Conservation (phyloP, 2,797 vertebrate genomes). For the Melanotaenia trifasciata region DNA sequence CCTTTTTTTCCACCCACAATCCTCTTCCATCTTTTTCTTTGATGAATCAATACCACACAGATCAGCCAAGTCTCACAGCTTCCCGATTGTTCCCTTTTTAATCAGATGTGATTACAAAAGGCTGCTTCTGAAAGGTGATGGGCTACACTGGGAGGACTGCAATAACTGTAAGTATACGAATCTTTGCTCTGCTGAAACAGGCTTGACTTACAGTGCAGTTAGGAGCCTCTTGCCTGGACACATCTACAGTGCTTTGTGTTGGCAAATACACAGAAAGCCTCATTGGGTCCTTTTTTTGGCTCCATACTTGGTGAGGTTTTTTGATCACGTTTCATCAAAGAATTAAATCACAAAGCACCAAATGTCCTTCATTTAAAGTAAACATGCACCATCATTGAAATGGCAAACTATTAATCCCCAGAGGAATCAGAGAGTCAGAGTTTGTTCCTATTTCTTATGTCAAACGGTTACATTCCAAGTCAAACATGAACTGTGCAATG, state of each 20-base stretch:
- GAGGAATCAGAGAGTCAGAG: slow-evolving; percentile 23
- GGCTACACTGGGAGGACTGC: slow-evolving; percentile 39
- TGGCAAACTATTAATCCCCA: slow-evolving; percentile 4
- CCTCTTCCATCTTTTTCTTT: slow-evolving; percentile 59
- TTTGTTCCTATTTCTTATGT: slow-evolving; percentile 66
- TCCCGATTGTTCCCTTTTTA: slow-evolving; percentile 71
- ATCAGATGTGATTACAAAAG: slow-evolving; percentile 76
- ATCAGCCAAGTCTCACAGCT: slow-evolving; percentile 71
- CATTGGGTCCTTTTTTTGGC: slow-evolving; percentile 1
- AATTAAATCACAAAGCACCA: slow-evolving; percentile 44
- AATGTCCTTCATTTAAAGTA: slow-evolving; percentile 37
- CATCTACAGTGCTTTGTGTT: slow-evolving; percentile 6
- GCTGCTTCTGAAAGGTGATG: slow-evolving; percentile 51
- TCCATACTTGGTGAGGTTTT: slow-evolving; percentile 26
- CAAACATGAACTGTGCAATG: slow-evolving; percentile 62
- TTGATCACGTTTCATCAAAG: slow-evolving; percentile 31
- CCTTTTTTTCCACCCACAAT: slow-evolving; percentile 40
- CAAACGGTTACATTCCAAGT: slow-evolving; percentile 72
- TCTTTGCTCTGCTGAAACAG: slow-evolving; percentile 39
- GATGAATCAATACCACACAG: slow-evolving; percentile 78
- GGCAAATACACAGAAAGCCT: slow-evolving; percentile 13
- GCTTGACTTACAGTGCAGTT: slow-evolving; percentile 43
- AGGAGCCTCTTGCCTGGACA: slow-evolving; percentile 30
- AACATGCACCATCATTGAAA: slow-evolving; percentile 45
- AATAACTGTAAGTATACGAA: slow-evolving; percentile 33